Conservation (phyloP, 1,140 invertebrate species). For the Calycopis cecrops region DNA sequence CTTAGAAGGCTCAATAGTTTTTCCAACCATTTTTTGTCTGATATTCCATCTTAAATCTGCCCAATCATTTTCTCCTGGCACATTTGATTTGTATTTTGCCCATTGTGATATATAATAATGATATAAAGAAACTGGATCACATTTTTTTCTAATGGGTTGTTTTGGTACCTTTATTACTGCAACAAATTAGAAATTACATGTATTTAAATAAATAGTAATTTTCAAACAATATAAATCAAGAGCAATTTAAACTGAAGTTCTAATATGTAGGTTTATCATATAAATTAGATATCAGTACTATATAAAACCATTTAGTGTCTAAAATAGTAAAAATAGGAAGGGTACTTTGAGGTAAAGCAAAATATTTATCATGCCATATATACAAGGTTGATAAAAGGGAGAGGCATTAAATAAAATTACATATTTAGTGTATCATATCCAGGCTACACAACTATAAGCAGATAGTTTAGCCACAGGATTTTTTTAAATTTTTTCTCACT, state of each 20-base stretch:
- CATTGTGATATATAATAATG: conserved; percentile 84
- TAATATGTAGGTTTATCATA: no score
- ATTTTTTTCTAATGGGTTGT: conserved; percentile 65
- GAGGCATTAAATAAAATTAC: no score
- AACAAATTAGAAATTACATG: conserved; percentile 29
- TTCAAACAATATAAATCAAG: background rate
- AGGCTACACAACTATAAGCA: no score
- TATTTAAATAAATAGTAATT: no score
- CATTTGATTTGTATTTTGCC: conserved; percentile 80
- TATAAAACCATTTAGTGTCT: no score
- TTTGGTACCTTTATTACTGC: conserved; percentile 68
- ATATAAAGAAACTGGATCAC: conserved; percentile 84
- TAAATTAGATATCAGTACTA: no score
- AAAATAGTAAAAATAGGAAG: conserved; percentile 11
- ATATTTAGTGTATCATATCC: no score
- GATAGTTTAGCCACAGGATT: no score
- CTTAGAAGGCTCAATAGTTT: conserved; percentile 28
- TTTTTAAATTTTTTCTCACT: no score
- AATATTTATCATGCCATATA: no score
- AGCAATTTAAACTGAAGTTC: no score
- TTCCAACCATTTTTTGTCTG: conserved; percentile 63
- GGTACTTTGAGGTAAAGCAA: background rate
- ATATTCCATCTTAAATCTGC: conserved; percentile 77
- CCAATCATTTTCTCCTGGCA: conserved; percentile 81
- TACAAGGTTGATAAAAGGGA: no score